Conservation (phyloP, 1,140 invertebrate species). For the Melanaphis sacchari region DNA sequence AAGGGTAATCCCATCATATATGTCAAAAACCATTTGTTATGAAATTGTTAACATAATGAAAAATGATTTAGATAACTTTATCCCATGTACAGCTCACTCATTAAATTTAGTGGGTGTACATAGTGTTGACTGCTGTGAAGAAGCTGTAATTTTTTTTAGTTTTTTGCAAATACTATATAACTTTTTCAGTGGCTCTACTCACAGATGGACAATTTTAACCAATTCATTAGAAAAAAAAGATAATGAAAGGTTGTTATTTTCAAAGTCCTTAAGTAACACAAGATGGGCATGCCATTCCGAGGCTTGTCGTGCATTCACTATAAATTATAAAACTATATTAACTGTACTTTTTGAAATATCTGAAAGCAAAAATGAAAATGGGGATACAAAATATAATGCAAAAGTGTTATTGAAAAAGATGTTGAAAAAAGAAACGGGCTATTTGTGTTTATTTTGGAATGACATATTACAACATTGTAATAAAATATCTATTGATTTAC, state of each 20-base stretch:
- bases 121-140: too few relatives aligned
- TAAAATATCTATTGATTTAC: background rate
- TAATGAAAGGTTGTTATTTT: background rate
- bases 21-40: too few relatives aligned
- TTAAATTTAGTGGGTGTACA: too few relatives aligned
- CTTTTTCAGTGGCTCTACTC: too few relatives aligned
- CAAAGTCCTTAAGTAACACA: background rate
- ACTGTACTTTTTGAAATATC: constrained; percentile 6
- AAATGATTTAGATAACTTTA: too few relatives aligned
- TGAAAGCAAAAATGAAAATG: background rate
- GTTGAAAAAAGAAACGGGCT: background rate
- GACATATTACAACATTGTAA: background rate
- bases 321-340: background rate
- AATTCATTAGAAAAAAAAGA: background rate
- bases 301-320: background rate
- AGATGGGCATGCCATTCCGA: background rate
- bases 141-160: too few relatives aligned
- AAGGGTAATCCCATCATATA: too few relatives aligned
- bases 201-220: too few relatives aligned
- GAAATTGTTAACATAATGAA: too few relatives aligned
- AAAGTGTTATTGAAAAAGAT: background rate
- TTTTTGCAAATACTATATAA: too few relatives aligned
- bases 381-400: background rate
- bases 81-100: too few relatives aligned
- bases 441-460: background rate